A percentile compares a stretch with the other conserved stretches of the same genome.
Evolutionary conservation across 2,797 vertebrate species (phyloP).

Genomic region (Esox masquinongy): DNA sequence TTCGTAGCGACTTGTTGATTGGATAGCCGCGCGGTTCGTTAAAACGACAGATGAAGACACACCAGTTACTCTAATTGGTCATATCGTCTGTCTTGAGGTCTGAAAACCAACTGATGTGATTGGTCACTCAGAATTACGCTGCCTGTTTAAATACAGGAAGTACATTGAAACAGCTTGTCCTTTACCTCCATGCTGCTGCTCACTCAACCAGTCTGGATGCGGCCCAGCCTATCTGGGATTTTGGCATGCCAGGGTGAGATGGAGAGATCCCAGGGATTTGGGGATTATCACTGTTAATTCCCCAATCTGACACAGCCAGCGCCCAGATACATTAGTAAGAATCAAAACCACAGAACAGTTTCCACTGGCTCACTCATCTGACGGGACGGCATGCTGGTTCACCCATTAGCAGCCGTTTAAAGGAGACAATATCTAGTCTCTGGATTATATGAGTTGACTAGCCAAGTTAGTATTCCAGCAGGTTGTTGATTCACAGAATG

Average conservation of each 20-base stretch:
- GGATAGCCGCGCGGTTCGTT: slow-evolving; percentile 37
- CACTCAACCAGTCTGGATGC: not conserved
- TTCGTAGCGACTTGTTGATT: slow-evolving; percentile 15
- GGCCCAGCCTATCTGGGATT: too few relatives aligned
- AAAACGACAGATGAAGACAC: slow-evolving; percentile 50
- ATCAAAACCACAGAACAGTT: not conserved
- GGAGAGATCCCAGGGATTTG: slow-evolving; percentile 52
- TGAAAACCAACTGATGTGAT: too few relatives aligned
- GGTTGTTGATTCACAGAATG: not conserved
- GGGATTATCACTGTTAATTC: slow-evolving; percentile 69
- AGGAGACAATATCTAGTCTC: not conserved
- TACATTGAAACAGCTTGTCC: not conserved
- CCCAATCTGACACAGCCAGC: slow-evolving; percentile 66
- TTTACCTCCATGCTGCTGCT: not conserved
- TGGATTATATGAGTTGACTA: not conserved
- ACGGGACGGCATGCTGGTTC: slow-evolving; percentile 23
- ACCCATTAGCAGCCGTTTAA: not conserved
- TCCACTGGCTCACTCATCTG: not conserved
- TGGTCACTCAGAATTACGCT: not conserved
- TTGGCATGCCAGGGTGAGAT: slow-evolving; percentile 19
- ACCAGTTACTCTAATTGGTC: not conserved
- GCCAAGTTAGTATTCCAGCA: not conserved
- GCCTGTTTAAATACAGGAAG: not conserved
- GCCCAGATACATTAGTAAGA: slow-evolving; percentile 26
- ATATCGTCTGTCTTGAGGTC: too few relatives aligned